Evolutionary conservation across 1,140 invertebrate species (phyloP), one percentile per base, ranked within the genome.

Genomic region (Cyclargus thomasi): DNA sequence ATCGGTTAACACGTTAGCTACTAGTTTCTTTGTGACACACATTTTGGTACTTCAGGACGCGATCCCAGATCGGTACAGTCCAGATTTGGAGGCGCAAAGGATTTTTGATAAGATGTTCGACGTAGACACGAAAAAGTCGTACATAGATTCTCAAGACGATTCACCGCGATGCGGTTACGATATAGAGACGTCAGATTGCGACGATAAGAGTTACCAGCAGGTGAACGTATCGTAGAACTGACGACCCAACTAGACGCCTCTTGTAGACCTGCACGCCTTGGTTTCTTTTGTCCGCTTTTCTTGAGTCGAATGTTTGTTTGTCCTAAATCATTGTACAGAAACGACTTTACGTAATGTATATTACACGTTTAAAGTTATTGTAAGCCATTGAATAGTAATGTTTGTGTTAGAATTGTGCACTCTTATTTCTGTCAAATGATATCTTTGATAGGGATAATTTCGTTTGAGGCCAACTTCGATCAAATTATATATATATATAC

Each of bases 61-160:
- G 74, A 86, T 90, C 78, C 86, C 81, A 81, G 88, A 88, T 88
- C 83, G 88, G 81, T 90, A 89, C 88, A 90, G 85, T 85, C 88
- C 86, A 75, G 88, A 90, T 84, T 84, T 88, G 82, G 86, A 89
- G 79, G 86, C 86, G 75, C 86, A 90, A 84, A 81, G 86, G 83
- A 89, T 90, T 70, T 90, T 90, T 84, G 88, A 90, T 89, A 90
- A 90, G 86, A 90, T 90, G 86, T 90, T 90, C 82, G 86, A 89
- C 81, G 82, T 87, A 68, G 88, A 89, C 73, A 77, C 84, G 74
- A 90, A 88, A 88, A 88, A 81, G 73, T 86, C 82, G 68, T 90
- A 82, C 80, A 79, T 86, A 70, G 82, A 85, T 81, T 78, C 81
- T 57, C 82, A 85, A 74, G 83, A 82, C 71, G 82, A 83, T 76